These are phyloP conservation scores for Celastrina argiolus DNA, from an alignment of 2,888 invertebrate species.

Conservation along the genomic window DNA sequence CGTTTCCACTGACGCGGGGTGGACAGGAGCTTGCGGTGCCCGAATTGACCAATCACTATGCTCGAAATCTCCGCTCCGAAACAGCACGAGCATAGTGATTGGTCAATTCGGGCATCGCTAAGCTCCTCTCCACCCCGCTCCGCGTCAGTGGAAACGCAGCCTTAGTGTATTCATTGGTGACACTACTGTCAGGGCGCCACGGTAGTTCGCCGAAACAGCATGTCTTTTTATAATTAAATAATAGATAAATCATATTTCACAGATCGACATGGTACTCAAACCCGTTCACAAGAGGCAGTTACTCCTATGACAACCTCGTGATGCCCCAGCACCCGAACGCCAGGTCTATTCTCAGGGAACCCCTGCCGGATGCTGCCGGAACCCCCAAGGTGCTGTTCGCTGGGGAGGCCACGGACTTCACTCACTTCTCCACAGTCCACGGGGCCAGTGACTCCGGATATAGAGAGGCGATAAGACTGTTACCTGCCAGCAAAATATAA, in stretches of 20 bases:
- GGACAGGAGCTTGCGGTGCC: no score
- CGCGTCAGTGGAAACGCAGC: no score
- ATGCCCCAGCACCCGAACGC: conserved; percentile 69
- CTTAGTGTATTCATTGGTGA: no score
- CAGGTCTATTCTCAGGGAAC: conserved; percentile 74
- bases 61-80: no score
- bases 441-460: conserved; percentile 83
- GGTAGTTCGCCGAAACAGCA: no score
- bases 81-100: no score
- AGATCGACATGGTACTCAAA: conserved; percentile 79
- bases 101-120: no score
- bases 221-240: no score
- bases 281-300: conserved; percentile 84
- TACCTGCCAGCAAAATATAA: conserved; percentile 29
- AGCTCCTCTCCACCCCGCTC: no score
- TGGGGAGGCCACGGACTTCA: conserved; percentile 75
- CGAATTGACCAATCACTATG: no score
- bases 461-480: conserved; percentile 76
- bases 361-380: conserved; percentile 66
- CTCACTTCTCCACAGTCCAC: conserved; percentile 83
- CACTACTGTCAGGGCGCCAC: no score
- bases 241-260: neutral
- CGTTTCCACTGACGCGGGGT: no score
- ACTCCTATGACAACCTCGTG: conserved; percentile 78
- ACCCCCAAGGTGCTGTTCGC: conserved; percentile 78